Conservation (phyloP, 2,113 vertebrate genomes). For the Cryptomyrus ogoouensis region DNA sequence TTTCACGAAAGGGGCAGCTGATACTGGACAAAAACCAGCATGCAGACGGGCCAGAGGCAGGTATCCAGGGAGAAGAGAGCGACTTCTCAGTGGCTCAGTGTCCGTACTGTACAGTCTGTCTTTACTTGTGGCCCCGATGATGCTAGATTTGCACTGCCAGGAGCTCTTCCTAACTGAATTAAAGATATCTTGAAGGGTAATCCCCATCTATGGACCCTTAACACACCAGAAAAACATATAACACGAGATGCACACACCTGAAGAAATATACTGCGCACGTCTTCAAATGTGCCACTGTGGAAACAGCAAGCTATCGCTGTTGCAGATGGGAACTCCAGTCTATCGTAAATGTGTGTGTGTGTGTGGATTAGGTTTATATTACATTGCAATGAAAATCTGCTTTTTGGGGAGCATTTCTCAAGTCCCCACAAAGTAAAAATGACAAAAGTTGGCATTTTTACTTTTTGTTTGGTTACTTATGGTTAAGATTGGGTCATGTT, state of each 20-base stretch:
- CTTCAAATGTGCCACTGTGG: neutral
- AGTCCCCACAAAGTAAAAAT: no score
- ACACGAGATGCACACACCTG: neutral
- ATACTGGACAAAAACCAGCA: neutral
- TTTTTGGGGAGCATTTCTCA: no score
- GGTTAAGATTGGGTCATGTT: no score
- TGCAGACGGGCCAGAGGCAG: neutral
- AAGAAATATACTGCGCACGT: neutral
- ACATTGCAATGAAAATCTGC: no score
- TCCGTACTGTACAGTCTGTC: neutral
- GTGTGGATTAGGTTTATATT: no score
- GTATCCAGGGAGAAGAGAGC: neutral
- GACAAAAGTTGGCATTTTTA: no score
- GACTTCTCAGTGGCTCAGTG: neutral
- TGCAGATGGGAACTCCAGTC: neutral
- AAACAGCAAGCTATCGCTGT: neutral
- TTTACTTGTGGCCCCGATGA: constrained; percentile 21
- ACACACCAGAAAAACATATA: neutral
- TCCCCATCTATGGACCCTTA: neutral
- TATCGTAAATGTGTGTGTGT: neutral
- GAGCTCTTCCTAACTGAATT: constrained; percentile 36
- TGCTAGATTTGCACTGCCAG: constrained; percentile 11
- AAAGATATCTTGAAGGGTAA: neutral
- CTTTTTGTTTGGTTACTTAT: no score
- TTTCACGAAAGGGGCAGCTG: neutral